Evolutionary conservation across 2,888 invertebrate species (phyloP).

Genomic region (Latrodectus hesperus): DNA sequence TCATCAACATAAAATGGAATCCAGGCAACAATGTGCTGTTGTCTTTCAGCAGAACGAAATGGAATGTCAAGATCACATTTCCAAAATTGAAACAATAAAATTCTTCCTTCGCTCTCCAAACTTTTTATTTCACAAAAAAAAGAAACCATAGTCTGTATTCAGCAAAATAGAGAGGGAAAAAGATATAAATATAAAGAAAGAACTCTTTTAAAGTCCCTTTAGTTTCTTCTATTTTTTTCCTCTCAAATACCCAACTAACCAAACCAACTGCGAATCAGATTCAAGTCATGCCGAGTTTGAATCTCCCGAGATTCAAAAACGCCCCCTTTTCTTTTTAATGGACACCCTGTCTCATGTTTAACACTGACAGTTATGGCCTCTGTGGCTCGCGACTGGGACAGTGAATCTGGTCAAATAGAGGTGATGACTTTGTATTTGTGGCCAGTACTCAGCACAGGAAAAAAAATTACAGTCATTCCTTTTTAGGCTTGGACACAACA

Average conservation of each 20-base stretch:
- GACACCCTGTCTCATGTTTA: constrained; percentile 52
- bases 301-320: constrained; percentile 43
- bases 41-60: no score
- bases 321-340: constrained; percentile 24
- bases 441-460: constrained; percentile 3
- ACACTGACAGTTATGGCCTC: constrained; percentile 45
- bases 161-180: no score
- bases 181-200: no score
- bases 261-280: neutral
- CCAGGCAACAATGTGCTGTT: no score
- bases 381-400: constrained; percentile 25
- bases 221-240: neutral
- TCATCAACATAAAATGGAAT: no score
- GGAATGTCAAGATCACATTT: no score
- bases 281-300: neutral
- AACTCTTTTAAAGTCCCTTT: neutral
- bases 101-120: no score
- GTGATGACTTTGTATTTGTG: constrained; percentile 32
- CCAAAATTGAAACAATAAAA: no score
- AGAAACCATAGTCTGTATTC: no score
- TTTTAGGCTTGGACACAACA: constrained; percentile 19
- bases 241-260: no score
- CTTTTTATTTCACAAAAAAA: no score
- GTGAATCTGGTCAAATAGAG: constrained; percentile 4
- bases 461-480: constrained; percentile 45